Percentiles rank a stretch among this genome's conserved stretches.
These are phyloP conservation scores for Macaria notata DNA, from an alignment of 2,888 invertebrate genomes.

Conservation along the genomic window DNA sequence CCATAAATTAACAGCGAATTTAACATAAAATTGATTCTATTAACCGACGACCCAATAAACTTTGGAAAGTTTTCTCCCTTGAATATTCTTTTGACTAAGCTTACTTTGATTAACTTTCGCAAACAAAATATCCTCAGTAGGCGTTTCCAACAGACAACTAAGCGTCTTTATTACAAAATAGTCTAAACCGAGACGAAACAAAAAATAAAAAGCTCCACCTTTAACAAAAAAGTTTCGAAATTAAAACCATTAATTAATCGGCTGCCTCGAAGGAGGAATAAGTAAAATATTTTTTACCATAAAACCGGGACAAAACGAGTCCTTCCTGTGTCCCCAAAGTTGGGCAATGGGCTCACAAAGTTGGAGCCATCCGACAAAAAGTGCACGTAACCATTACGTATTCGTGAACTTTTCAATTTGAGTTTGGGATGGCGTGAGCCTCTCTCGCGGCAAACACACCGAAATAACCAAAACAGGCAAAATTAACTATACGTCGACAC, in stretches of 20 bases:
- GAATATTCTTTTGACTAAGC: conserved; percentile 53
- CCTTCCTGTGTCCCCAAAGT: conserved; percentile 23
- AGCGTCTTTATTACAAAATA: conserved; percentile 21
- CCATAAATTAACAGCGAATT: conserved; percentile 42
- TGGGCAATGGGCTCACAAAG: conserved; percentile 18
- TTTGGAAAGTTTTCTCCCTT: conserved; percentile 33
- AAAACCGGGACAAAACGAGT: conserved; percentile 23
- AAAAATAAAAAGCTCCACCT: conserved; percentile 16
- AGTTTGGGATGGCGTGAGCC: conserved; percentile 23
- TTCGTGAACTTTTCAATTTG: conserved; percentile 30
- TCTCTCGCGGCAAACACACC: conserved; percentile 19
- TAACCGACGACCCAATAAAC: conserved; percentile 47
- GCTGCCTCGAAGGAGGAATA: conserved; percentile 17
- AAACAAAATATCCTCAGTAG: conserved; percentile 26
- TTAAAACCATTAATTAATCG: conserved; percentile 27
- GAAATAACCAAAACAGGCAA: conserved; percentile 49
- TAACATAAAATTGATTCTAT: conserved; percentile 66
- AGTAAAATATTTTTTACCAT: conserved; percentile 23
- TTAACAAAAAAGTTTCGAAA: conserved; percentile 26
- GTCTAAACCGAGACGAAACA: conserved; percentile 9
- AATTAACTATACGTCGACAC: conserved; percentile 55
- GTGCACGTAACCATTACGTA: conserved; percentile 24
- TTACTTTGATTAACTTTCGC: conserved; percentile 45
- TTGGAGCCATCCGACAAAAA: conserved; percentile 21
- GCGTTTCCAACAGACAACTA: conserved; percentile 18